Conservation (phyloP, 2,797 vertebrate genomes). For the Rhodeus uyekii region DNA sequence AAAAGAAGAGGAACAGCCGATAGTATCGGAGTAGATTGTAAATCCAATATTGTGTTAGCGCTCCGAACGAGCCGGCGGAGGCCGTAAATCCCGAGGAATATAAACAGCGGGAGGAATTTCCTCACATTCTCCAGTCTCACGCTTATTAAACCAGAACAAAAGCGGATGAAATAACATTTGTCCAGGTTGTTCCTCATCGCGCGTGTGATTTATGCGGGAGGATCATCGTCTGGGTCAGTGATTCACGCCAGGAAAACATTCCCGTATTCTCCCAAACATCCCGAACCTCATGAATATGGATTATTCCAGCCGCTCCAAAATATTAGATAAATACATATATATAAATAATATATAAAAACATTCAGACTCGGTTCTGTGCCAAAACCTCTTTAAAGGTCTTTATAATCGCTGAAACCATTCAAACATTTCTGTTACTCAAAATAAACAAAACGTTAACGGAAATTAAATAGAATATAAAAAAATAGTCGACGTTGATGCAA, state of each 20-base stretch:
- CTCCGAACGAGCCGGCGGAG: slow-evolving; percentile 61
- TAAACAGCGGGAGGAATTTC: slow-evolving; percentile 67
- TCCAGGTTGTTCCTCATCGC: neutral
- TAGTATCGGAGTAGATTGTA: slow-evolving; percentile 61
- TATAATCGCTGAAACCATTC: neutral
- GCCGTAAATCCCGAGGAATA: slow-evolving; percentile 72
- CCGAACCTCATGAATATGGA: neutral
- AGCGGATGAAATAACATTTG: slow-evolving; percentile 3
- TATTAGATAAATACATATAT: no score
- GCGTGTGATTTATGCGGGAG: neutral
- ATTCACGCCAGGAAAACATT: neutral
- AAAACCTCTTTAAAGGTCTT: neutral
- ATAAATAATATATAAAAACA: no score
- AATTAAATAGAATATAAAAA: neutral
- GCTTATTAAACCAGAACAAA: neutral
- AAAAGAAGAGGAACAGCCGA: slow-evolving; percentile 52
- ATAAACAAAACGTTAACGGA: no score
- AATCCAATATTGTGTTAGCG: slow-evolving; percentile 73
- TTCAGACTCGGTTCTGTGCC: neutral
- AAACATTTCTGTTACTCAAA: neutral
- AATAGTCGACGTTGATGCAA: neutral
- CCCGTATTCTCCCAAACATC: neutral
- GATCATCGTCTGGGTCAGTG: neutral
- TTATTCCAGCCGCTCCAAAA: no score
- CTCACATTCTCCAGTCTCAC: neutral